phyloP scores from a whole-genome alignment of 2,888 invertebrate genomes.

The Dasypogon diadema region DNA sequence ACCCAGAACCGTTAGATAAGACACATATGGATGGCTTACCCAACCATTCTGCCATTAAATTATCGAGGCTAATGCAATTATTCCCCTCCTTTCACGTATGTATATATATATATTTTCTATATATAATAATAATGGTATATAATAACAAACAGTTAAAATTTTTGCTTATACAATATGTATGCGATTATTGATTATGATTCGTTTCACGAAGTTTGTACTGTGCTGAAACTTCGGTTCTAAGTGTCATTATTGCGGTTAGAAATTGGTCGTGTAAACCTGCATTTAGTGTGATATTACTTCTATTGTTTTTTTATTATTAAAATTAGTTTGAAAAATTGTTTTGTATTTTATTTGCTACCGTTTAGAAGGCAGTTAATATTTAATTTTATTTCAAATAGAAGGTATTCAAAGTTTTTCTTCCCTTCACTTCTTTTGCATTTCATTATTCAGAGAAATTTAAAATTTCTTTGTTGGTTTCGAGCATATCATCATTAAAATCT shows the following conservation, averaged over 20 bases:
- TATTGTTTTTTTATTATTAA: background rate
- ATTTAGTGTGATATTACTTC: slow-evolving; percentile 2
- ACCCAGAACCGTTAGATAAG: slow-evolving; percentile 57
- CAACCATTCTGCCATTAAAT: slow-evolving; percentile 58
- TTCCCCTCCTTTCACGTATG: background rate
- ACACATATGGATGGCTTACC: slow-evolving; percentile 5
- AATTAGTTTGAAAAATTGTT: no score
- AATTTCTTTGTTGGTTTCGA: no score
- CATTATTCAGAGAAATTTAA: no score
- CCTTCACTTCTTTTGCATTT: no score
- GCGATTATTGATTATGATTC: slow-evolving; percentile 33
- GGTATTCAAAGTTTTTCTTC: no score
- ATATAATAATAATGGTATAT: background rate
- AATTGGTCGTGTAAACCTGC: slow-evolving; percentile 15
- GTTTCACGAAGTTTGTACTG: slow-evolving; percentile 29
- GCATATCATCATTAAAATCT: no score
- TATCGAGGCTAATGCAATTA: slow-evolving; percentile 54
- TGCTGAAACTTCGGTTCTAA: slow-evolving; percentile 19
- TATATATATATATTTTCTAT: background rate
- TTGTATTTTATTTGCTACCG: no score
- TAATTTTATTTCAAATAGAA: no score
- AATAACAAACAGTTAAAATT: slow-evolving; percentile 34
- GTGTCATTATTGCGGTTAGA: slow-evolving; percentile 1
- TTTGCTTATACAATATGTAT: no score
- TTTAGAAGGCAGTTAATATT: no score